Evolutionary conservation across 2,113 vertebrate species (phyloP), one percentile per base, ranked within the genome.

Genomic region (Monarcha castaneiventris): DNA sequence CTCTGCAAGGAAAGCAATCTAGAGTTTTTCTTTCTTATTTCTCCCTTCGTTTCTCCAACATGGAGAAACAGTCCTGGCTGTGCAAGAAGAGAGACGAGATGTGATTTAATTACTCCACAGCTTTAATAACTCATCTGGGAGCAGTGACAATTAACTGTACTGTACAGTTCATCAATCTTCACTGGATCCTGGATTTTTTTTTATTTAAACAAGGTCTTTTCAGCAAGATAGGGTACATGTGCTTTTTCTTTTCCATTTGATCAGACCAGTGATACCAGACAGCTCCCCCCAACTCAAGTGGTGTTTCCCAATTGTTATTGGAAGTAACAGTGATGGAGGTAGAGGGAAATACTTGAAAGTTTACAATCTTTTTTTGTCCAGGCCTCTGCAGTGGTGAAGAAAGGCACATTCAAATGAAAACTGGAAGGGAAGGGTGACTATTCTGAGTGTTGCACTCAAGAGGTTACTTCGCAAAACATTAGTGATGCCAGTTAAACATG

Each of bases 101-200:
- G 62, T 84, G 93, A 72, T 94, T 95, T 87, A 95, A 95, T 95
- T 92, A 92, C 52, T 79, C 41, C 54, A n/a, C 81, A 56, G 35
- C 44, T 87, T 89, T 74, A 80, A 80, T 90, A 89, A 76, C 87
- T 94, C 66, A 56, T 48, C 41, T 87, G 72, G 56, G 61, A 93
- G 56, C 80, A 81, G 19, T 81, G 93, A 63, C 91, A 92, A 67
- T 94, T 95, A 92, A 87, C 75, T 89, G 35, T 92, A 27, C 52
- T 72, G 73, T 72, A 64, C 73, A 75, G 73, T 94, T 94, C 86
- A 90, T 91, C 86, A 89, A 16, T 95, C 86, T 90, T 91, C 54
- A 81, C 61, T 64, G 22, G 35, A 68, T 91, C 33, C 23, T 88
- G 72, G 13, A 76, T 84, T 68, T 37, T 66, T 27, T 62, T 62